These are phyloP conservation scores for Nemopilema nomurai DNA, from an alignment of 30 jellyfish, hydroid and myxozoan genomes.

Conservation along the genomic window DNA sequence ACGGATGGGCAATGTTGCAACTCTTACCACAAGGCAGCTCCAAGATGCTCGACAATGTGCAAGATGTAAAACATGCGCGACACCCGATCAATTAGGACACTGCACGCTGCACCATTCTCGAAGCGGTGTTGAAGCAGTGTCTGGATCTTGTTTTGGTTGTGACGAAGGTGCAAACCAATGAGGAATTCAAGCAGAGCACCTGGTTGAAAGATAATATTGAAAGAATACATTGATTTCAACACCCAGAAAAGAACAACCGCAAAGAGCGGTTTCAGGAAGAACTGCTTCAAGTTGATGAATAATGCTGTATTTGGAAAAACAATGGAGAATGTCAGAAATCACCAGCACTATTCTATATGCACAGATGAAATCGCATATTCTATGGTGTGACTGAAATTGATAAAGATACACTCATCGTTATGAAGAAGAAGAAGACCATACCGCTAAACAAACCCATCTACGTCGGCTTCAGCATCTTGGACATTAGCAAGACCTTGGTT, in stretches of 20 bases:
- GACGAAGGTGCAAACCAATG: neutral
- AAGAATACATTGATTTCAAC: constrained; percentile 1
- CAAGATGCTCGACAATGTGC: neutral
- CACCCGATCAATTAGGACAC: neutral
- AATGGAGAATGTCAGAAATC: neutral
- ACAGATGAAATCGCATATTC: neutral
- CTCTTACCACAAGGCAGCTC: neutral
- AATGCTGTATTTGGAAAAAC: too few relatives aligned
- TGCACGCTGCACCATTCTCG: neutral
- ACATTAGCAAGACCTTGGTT: neutral
- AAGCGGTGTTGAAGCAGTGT: neutral
- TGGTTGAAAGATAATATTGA: too few relatives aligned
- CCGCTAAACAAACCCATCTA: neutral
- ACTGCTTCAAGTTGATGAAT: too few relatives aligned
- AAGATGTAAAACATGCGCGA: neutral
- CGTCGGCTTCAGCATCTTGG: constrained; percentile 6
- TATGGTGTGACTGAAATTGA: too few relatives aligned
- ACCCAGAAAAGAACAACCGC: neutral
- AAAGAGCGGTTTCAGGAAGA: neutral
- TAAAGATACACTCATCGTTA: neutral
- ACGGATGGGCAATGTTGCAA: constrained; percentile 29
- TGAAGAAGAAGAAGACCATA: neutral
- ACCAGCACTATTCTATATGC: neutral
- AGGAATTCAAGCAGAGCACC: neutral
- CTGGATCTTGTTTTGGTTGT: neutral